Base-by-base conservation (phyloP, 2,113 vertebrate species). In the Ptilorrhoa leucosticta region DNA sequence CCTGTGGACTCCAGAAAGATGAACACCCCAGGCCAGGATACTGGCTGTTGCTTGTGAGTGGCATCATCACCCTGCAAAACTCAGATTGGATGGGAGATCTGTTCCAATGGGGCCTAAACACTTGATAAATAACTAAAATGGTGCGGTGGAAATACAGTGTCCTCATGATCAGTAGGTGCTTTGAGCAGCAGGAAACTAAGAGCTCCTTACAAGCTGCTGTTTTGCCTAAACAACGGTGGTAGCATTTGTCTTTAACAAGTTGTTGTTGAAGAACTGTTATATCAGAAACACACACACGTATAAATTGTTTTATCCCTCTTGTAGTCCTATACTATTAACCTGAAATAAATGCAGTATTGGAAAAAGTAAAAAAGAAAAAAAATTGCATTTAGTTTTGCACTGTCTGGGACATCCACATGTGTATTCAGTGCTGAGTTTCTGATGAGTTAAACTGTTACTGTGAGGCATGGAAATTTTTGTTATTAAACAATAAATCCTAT, bases 201-300 rank as follows among this genome's bases (percentile, higher is more conserved):
- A 76, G 13, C 40, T 58, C 2, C 27, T 76, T 40, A 8, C 3
- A 63, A 53, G 33, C 15, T 83, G 23, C n/a, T 86, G 0, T 35
- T 83, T 48, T 42, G 9, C 45, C 31, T 61, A 22, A 83, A 44
- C 5, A 44, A 4, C 9, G 28, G 31, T 57, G 48, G 30, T 7
- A 37, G 11, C 12, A 40, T 54, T 93, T 79, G 15, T 57, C 44
- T 90, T 81, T 21, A 71, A 27, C 4, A 53, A 44, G 44, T 17
- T 37, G 12, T 11, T n/a, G 35, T 47, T 78, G 45, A 48, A 6
- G 51, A 70, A 51, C 30, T 64, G 4, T 53, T 76, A 1, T 6
- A 16, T 40, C 39, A 61, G 60, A 21, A 81, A 23, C 26, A 35
- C 10, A 33, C 5, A 12, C 0, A 2, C 0, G 0, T n/a, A 39